Evolutionary conservation across 2,888 invertebrate genomes (phyloP).

Genomic region (Nymphalis urticae): DNA sequence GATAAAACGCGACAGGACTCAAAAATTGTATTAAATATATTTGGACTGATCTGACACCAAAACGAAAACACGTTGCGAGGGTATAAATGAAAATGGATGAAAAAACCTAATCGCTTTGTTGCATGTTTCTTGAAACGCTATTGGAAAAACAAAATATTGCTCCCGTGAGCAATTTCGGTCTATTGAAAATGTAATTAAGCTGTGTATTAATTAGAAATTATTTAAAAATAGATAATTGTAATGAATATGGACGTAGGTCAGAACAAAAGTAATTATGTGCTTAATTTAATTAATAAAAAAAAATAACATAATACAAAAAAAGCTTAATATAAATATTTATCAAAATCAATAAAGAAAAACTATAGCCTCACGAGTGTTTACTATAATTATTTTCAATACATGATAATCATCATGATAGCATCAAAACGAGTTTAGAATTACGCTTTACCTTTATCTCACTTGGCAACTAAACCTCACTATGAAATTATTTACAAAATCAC

Average conservation of each 20-base stretch:
- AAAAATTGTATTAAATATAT: slow-evolving; percentile 3
- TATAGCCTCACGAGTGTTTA: not conserved
- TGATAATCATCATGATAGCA: not conserved
- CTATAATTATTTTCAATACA: not conserved
- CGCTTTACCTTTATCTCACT: slow-evolving; percentile 8
- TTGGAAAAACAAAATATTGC: slow-evolving; percentile 9
- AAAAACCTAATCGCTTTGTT: slow-evolving; percentile 30
- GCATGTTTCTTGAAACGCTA: slow-evolving; percentile 30
- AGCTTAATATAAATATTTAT: no score
- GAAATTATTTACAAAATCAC: slow-evolving; percentile 6
- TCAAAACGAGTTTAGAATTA: slow-evolving; percentile 6
- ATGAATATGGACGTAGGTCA: no score
- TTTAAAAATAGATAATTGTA: not conserved
- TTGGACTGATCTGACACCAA: not conserved
- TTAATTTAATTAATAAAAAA: no score
- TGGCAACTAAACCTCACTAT: not conserved
- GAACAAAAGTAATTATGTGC: no score
- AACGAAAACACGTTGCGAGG: slow-evolving; percentile 9
- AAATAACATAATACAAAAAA: no score
- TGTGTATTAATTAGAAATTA: not conserved
- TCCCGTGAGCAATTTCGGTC: not conserved
- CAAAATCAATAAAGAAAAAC: no score
- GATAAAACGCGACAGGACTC: not conserved
- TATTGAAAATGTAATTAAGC: slow-evolving; percentile 1
- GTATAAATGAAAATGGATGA: slow-evolving; percentile 10